A percentile compares a stretch with the other conserved stretches of the same genome.
Evolutionary conservation across 92 coral and sea anemone genomes (phyloP).

Genomic region (Epizoanthus illoricatus): DNA sequence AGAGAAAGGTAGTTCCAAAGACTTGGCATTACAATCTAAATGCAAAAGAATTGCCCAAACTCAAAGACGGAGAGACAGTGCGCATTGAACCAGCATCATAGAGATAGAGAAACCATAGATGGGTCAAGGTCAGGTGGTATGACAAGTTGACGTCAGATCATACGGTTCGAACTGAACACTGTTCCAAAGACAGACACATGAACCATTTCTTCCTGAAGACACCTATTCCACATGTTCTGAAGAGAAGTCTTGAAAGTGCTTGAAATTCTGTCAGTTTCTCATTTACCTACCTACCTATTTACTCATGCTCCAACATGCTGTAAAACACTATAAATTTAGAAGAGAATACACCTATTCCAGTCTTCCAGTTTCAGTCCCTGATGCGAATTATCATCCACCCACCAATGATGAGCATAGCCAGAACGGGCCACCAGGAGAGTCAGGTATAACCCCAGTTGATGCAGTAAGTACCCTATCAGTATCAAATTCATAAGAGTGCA

Average conservation of each 20-base stretch:
- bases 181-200: not conserved
- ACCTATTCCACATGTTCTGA: not conserved
- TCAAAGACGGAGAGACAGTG: not conserved
- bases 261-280: too few relatives aligned
- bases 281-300: too few relatives aligned
- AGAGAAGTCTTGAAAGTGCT: too few relatives aligned
- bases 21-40: not conserved
- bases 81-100: constrained; percentile 5
- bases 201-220: not conserved
- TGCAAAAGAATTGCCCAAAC: too few relatives aligned
- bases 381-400: not conserved
- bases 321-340: not conserved
- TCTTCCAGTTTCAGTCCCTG: not conserved
- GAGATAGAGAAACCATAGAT: not conserved
- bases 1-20: not conserved
- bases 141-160: constrained; percentile 1
- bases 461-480: not conserved
- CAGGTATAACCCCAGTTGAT: not conserved
- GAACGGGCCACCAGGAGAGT: not conserved
- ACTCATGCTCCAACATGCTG: not conserved
- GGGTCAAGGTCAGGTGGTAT: not conserved
- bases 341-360: not conserved
- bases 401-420: not conserved
- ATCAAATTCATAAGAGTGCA: not conserved
- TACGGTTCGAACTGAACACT: not conserved